Base-by-base conservation (phyloP, 2,797 vertebrate species). In the Aulostomus chinensis region DNA sequence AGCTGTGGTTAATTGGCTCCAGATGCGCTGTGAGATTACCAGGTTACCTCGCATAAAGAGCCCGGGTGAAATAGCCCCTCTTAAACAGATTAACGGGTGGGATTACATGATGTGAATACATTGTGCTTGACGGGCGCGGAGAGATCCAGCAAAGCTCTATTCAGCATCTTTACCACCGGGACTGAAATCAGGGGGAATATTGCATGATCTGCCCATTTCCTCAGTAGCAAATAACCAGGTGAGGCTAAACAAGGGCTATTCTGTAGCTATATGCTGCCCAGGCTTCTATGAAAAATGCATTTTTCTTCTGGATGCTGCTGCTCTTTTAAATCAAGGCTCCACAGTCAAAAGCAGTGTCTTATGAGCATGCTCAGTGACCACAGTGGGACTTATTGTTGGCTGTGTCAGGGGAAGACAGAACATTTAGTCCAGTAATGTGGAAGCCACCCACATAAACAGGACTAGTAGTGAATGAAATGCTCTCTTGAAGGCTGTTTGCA, bases 81-180 rank as follows among this genome's bases (percentile, higher is more conserved):
- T 78, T 79, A 74, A 77, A 49, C 64, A 83, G 84, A 89, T 89
- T 80, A 88, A 42, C 68, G 57, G 39, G n/a, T 42, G 59, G 82
- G 81, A 86, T 90, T 86, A 88, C 83, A 87, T 59, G 80, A 81
- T 79, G 78, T 56, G 80, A 64, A 80, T 73, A 52, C 68, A 58
- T 73, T 66, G 68, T 72, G 67, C 41, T 74, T 62, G 40, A 73
- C 62, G 53, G 73, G 71, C 51, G 55, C 58, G 58, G 70, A 76
- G 30, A 55, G 67, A 66, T 67, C 64, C 74, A 41, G 50, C 37
- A 51, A 45, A 78, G 49, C 63, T 45, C 63, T 9, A 2, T 36
- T 46, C 66, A 47, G 28, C 9, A 10, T 42, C 45, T 39, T 37
- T 42, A n/a, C 46, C 36, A n/a, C 25, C 28, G 35, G 32, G 53